Conservation (phyloP, 2,113 vertebrate species). For the Scomber japonicus region DNA sequence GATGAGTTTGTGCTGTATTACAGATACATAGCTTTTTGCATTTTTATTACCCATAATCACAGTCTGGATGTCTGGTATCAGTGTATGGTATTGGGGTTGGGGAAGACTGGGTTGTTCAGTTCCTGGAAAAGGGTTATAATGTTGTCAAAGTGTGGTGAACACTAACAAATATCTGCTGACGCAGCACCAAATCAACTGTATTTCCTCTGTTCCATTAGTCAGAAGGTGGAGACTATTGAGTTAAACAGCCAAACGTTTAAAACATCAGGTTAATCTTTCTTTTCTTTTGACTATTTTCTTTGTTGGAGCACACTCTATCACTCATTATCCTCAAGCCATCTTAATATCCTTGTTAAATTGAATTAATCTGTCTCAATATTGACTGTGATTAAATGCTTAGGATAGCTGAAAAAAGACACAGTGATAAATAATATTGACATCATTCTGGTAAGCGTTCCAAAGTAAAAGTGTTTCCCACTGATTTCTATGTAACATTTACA, state of each 20-base stretch:
- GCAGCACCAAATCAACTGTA: too few relatives aligned
- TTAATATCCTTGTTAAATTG: conserved; percentile 1
- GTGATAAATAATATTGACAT: background rate
- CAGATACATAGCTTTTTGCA: too few relatives aligned
- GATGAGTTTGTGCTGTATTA: too few relatives aligned
- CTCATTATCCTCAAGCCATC: conserved; percentile 5
- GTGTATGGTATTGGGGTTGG: too few relatives aligned
- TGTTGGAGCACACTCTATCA: background rate
- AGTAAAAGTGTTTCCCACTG: background rate
- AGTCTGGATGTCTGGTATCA: too few relatives aligned
- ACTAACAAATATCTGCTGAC: too few relatives aligned
- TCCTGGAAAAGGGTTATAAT: too few relatives aligned
- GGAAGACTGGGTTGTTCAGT: too few relatives aligned
- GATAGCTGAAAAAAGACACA: background rate
- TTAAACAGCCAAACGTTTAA: conserved; percentile 4
- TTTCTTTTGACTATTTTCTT: background rate
- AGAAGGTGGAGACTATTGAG: background rate
- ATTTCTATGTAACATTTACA: background rate
- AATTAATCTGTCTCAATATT: background rate
- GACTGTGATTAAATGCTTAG: background rate
- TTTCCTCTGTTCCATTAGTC: background rate
- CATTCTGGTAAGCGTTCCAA: background rate
- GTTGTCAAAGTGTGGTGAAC: too few relatives aligned
- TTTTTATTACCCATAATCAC: too few relatives aligned
- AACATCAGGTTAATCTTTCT: background rate